Base-by-base conservation (phyloP, 1,140 invertebrate genomes). In the Heliconius hewitsoni region DNA sequence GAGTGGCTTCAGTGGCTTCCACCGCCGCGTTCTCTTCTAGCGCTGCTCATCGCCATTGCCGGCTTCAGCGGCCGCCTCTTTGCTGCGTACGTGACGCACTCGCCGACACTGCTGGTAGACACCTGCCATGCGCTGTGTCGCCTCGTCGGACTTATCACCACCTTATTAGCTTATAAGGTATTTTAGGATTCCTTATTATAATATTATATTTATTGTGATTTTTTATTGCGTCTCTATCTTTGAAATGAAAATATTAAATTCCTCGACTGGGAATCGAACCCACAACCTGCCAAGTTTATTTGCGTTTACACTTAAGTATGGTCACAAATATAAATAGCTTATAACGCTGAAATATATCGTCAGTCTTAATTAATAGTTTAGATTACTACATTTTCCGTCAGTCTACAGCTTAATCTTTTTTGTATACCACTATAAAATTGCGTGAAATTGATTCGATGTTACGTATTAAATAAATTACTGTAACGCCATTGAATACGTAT, bases 51-150 rank as follows among this genome's bases (percentile, higher is more conserved):
- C 77, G 97, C 97, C 4, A 89, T 96, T 2, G 94, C 96, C 73
- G 97, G 97, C 82, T 97, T 98, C 89, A 89, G 96, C 74, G 95
- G 96, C 1, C 96, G 98, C 86, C 92, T 98, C 72, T 95, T 97
- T 71, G 95, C 97, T 1, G 97, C 97, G 82, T 97, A 98, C 88
- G 92, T 97, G 60, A 98, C 97, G 3, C 97, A 98, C 88, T 97
- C 97, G 1, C 95, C 98, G 46, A 98, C 98, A 0, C 95, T 98
- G 1, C 96, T 98, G 19, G 96, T 98, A 79, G 97, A 98, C 88
- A 96, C 97, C 8, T 98, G 98, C 94, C 97, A 98, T 91, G 97
- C 97, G 93, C 95, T 98, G 8, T 98, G 97, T 90, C 82, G 93
- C 18, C 87, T 94, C 0, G 90, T 93, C 11, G 93, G 93, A 2